These are phyloP conservation scores for Chiloscyllium punctatum DNA, from an alignment of 2,797 vertebrate species.

Conservation along the genomic window DNA sequence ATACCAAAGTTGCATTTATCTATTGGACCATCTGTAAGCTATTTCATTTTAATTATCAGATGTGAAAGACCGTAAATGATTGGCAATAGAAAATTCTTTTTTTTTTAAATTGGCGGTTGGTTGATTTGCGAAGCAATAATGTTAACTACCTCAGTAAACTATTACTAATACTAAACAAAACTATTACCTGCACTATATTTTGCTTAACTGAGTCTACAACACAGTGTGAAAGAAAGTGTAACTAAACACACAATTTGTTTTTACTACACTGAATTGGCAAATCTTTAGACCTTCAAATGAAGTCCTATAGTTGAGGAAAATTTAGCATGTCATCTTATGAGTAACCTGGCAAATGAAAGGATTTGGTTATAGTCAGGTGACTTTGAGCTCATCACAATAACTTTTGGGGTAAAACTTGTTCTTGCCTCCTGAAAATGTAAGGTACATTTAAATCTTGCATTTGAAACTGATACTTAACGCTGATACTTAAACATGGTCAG, in stretches of 20 bases:
- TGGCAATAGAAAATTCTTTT: background rate
- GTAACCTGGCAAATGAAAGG: background rate
- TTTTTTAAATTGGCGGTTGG: background rate
- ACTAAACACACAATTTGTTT: background rate
- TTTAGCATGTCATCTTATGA: background rate
- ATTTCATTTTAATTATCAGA: background rate
- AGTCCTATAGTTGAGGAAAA: background rate
- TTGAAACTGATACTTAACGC: background rate
- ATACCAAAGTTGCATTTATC: background rate
- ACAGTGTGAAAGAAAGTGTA: background rate
- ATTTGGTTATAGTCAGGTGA: background rate
- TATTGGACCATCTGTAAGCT: background rate
- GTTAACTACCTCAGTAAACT: background rate
- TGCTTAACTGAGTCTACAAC: background rate
- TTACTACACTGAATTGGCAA: background rate
- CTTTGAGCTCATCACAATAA: background rate
- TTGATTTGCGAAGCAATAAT: background rate
- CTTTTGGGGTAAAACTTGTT: background rate
- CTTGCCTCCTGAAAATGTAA: background rate
- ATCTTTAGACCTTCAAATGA: background rate
- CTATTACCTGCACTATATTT: background rate
- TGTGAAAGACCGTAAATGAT: background rate
- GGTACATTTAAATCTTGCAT: background rate
- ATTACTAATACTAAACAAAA: background rate
- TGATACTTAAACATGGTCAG: background rate